Base-by-base conservation (phyloP, 2,888 invertebrate species). In the Eupithecia pulchellata region DNA sequence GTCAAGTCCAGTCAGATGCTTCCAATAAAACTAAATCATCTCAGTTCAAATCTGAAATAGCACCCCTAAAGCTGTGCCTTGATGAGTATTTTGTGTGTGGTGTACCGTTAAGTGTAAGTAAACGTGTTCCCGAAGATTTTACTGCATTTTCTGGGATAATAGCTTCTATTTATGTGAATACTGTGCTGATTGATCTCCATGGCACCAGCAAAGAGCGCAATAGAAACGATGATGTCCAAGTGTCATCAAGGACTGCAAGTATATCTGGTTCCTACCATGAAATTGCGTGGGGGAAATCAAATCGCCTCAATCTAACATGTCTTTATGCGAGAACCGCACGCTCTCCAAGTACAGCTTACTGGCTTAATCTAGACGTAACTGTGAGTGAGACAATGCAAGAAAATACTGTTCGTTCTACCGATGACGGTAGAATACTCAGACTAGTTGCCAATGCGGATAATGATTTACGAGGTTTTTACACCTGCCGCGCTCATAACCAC, bases 231-330 rank as follows among this genome's bases (percentile, higher is more conserved):
- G 82, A 76, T 73, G 69, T 90, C n/a, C 91, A 91, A 70, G 78
- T 93, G 11, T 92, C 93, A 17, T 91, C 92, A 14, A 84, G 87
- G 69, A 88, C 92, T 20, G 92, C 92, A 1, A 93, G 93, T 75
- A 76, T 93, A 34, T 93, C 93, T n/a, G 90, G 89, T 29, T 87
- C 86, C 4, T 94, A 93, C 71, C 85, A 91, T 60, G 93, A 94
- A 84, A 89, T 84, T 25, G 81, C 84, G 63, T 93, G 92, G 93
- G 91, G 91, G 3, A 84, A 81, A 69, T 90, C 91, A 0, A 89
- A 89, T 52, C 81, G 77, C 30, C 77, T 94, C n/a, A 93, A 93
- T 78, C 77, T 94, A 61, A 89, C 91, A 29, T 94, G 93, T 73
- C 83, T 94, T 6, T 90, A 92, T 74, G 84, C 90, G 13, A 84